A percentile compares a stretch with the other conserved stretches of the same genome.
phyloP scores from a whole-genome alignment of 2,113 vertebrate species.

The Cervus canadensis region DNA sequence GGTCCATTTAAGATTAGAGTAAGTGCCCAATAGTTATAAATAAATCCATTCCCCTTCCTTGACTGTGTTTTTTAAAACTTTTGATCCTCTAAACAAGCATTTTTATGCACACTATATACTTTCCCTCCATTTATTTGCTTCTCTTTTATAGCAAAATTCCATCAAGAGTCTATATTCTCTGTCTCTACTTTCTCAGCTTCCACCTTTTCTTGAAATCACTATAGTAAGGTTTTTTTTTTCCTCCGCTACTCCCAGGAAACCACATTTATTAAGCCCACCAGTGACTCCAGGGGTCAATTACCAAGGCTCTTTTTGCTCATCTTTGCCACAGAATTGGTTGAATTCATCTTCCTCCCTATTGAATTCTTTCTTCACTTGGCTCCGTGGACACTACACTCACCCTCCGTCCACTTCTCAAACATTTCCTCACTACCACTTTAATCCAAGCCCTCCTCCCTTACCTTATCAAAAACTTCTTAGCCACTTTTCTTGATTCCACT shows the following conservation, averaged over 20 bases:
- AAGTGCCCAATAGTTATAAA: neutral
- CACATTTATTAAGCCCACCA: neutral
- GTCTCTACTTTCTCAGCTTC: neutral
- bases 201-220: neutral
- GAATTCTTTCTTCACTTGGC: neutral
- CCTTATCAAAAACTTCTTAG: neutral
- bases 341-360: neutral
- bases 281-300: neutral
- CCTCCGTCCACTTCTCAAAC: neutral
- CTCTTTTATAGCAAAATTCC: neutral
- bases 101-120: neutral
- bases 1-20: neutral
- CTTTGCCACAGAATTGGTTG: neutral
- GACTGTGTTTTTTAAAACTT: neutral
- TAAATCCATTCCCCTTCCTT: neutral
- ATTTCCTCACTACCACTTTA: neutral
- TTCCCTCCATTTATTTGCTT: neutral
- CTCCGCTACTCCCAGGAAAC: neutral
- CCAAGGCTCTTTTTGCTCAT: neutral
- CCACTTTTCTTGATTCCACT: neutral
- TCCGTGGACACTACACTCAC: accelerated
- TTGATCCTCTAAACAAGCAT: neutral
- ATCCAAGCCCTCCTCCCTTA: neutral
- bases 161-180: neutral
- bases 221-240: neutral